These are phyloP conservation scores for Aurelia aurita DNA, from an alignment of 30 jellyfish, hydroid and myxozoan genomes.

Conservation along the genomic window DNA sequence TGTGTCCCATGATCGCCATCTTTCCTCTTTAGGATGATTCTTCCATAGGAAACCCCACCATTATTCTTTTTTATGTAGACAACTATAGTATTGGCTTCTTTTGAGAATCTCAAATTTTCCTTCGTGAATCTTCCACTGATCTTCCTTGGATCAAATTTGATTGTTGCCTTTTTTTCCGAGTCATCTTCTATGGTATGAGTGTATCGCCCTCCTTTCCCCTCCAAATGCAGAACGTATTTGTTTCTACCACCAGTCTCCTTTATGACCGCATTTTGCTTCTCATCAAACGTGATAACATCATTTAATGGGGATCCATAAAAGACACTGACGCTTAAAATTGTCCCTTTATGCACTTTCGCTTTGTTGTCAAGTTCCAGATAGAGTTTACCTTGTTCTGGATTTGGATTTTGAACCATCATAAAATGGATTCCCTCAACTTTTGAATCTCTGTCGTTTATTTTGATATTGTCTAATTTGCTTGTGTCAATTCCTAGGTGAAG, in stretches of 20 bases:
- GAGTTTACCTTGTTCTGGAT: not conserved
- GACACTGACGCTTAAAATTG: not conserved
- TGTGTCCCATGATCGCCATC: not conserved
- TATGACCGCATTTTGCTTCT: not conserved
- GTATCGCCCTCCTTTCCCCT: not conserved
- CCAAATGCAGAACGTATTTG: not conserved
- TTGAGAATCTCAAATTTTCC: not conserved
- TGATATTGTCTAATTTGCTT: no score
- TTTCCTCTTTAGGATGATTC: not conserved
- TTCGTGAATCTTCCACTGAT: not conserved
- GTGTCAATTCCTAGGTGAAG: no score
- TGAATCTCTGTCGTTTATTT: no score
- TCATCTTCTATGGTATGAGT: constrained; percentile 17
- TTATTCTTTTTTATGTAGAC: not conserved
- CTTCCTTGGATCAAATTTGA: not conserved
- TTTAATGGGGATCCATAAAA: constrained; percentile 16
- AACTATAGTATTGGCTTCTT: not conserved
- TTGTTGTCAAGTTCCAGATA: not conserved
- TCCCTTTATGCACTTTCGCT: not conserved
- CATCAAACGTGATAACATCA: not conserved
- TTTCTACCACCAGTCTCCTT: not conserved
- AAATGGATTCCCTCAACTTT: not conserved
- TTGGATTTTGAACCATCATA: not conserved
- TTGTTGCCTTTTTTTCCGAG: not conserved
- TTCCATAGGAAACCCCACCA: not conserved